These are phyloP conservation scores for Ochlodes sylvanus DNA, from an alignment of 2,888 invertebrate species.

Conservation along the genomic window DNA sequence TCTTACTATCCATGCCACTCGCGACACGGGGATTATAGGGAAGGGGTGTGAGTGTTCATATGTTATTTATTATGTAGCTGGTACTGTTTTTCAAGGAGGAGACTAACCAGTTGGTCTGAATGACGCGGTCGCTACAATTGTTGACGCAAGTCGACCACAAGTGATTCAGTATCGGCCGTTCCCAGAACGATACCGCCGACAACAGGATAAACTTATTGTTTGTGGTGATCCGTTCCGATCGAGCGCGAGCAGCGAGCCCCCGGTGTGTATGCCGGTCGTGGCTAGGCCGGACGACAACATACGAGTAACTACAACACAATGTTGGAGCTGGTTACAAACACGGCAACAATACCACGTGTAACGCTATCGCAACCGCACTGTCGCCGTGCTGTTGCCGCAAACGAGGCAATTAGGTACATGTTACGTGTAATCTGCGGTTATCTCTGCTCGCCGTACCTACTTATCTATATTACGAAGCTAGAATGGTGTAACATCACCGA, in stretches of 20 bases:
- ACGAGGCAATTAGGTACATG: conserved; percentile 20
- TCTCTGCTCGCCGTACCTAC: neutral
- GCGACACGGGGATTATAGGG: too few species aligned
- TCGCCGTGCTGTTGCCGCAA: too few species aligned
- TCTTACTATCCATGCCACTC: too few species aligned
- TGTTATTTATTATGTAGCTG: too few species aligned
- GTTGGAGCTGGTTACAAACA: neutral
- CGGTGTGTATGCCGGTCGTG: too few species aligned
- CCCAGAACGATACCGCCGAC: conserved; percentile 54
- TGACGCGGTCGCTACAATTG: conserved; percentile 7
- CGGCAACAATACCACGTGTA: conserved; percentile 4
- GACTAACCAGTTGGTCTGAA: neutral
- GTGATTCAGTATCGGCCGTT: conserved; percentile 55
- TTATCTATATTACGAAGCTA: conserved; percentile 31
- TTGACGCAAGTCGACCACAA: conserved; percentile 42
- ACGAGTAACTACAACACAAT: too few species aligned
- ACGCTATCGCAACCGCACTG: conserved; percentile 14
- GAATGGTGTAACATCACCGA: conserved; percentile 22
- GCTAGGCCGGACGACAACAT: too few species aligned
- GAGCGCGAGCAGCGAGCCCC: neutral
- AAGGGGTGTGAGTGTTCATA: too few species aligned
- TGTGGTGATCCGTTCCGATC: conserved; percentile 44
- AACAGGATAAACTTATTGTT: conserved; percentile 50
- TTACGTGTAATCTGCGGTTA: conserved; percentile 13
- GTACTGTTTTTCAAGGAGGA: neutral